phyloP scores from a whole-genome alignment of 2,888 invertebrate genomes.

The Hyalella azteca region DNA sequence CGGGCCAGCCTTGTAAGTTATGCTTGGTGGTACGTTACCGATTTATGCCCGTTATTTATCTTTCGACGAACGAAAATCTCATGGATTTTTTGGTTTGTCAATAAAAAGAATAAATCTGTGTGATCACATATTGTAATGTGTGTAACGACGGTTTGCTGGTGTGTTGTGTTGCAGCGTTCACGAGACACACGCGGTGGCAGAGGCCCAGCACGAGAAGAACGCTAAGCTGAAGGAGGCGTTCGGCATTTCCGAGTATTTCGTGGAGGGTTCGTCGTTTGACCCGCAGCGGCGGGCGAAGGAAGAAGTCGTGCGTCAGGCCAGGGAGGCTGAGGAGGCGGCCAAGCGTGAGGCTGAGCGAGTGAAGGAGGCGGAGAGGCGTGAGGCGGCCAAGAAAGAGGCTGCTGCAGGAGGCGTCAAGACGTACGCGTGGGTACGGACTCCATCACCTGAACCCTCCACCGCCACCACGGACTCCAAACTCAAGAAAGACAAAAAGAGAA shows the following conservation, averaged over 20 bases:
- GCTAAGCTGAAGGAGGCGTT: slow-evolving; percentile 90
- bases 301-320: slow-evolving; percentile 68
- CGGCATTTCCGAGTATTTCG: slow-evolving; percentile 90
- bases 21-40: too few species aligned
- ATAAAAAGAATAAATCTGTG: too few species aligned
- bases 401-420: slow-evolving; percentile 61
- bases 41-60: too few species aligned
- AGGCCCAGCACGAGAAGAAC: slow-evolving; percentile 95
- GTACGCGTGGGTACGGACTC: slow-evolving; percentile 59
- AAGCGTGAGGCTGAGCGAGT: slow-evolving; percentile 41
- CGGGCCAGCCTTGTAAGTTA: too few species aligned
- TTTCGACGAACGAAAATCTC: too few species aligned
- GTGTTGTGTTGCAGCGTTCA: slow-evolving; percentile 68
- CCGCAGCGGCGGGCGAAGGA: slow-evolving; percentile 74
- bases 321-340: slow-evolving; percentile 44
- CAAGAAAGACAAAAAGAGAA: slow-evolving; percentile 70
- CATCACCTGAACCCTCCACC: slow-evolving; percentile 49
- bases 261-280: slow-evolving; percentile 91
- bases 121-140: too few species aligned
- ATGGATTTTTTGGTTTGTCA: too few species aligned
- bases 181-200: slow-evolving; percentile 94
- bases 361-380: slow-evolving; percentile 40
- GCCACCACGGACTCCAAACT: slow-evolving; percentile 59
- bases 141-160: too few species aligned
- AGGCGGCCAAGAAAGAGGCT: slow-evolving; percentile 36